A percentile compares a stretch with the other conserved stretches of the same genome.
These are phyloP conservation scores for Acanthiza pusilla DNA, from an alignment of 2,797 vertebrate species.

Conservation along the genomic window DNA sequence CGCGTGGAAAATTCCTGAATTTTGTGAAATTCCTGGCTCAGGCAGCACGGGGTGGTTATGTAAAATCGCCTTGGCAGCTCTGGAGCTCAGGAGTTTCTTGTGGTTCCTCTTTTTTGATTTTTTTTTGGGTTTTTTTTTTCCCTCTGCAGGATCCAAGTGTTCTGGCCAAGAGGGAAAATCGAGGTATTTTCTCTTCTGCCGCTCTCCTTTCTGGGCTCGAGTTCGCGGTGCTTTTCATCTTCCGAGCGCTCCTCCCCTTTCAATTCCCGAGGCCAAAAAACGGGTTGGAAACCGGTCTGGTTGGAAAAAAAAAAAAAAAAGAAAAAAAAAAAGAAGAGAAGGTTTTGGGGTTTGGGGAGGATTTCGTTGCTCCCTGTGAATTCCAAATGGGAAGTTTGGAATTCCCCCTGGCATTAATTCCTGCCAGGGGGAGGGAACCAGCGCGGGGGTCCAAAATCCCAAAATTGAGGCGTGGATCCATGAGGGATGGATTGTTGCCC, in stretches of 20 bases:
- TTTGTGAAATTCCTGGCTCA: background rate
- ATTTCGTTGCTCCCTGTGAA: background rate
- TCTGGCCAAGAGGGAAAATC: slow-evolving; percentile 84
- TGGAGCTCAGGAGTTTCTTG: background rate
- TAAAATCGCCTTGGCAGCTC: background rate
- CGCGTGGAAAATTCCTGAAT: slow-evolving; percentile 12
- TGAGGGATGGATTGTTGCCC: background rate
- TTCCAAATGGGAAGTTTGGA: background rate
- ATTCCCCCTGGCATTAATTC: background rate
- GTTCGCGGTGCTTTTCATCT: slow-evolving; percentile 1
- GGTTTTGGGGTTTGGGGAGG: background rate
- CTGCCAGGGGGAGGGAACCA: accelerated
- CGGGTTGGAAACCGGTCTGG: background rate
- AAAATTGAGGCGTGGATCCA: background rate
- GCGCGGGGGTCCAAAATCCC: background rate
- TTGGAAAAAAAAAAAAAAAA: background rate
- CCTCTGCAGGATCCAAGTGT: slow-evolving; percentile 84
- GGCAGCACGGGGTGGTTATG: background rate
- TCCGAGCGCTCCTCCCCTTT: background rate
- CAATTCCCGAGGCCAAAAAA: background rate
- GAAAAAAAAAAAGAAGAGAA: background rate
- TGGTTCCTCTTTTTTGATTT: background rate
- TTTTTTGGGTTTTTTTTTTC: background rate
- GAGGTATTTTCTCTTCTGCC: slow-evolving; percentile 79
- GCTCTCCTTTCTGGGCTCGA: slow-evolving; percentile 4